A percentile compares a stretch with the other conserved stretches of the same genome.
These are phyloP conservation scores for Echeneis naucrates DNA, from an alignment of 2,797 vertebrate genomes.

Conservation along the genomic window DNA sequence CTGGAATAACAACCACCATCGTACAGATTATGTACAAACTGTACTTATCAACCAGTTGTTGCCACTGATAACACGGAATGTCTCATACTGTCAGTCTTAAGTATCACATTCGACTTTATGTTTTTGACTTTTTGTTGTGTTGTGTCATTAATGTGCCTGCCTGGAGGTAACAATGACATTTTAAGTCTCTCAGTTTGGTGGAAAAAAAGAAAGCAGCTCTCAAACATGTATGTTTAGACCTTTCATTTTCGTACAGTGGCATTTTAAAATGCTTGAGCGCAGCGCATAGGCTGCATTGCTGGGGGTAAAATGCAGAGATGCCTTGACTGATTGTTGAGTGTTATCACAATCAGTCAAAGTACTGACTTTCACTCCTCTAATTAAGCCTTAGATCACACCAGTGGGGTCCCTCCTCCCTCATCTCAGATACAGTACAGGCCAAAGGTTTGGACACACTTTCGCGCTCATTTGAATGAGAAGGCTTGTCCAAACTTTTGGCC, in stretches of 20 bases:
- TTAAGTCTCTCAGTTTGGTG: conserved; percentile 13
- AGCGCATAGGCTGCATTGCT: not conserved
- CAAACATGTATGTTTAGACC: conserved; percentile 24
- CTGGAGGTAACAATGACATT: not conserved
- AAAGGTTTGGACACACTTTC: too few relatives aligned
- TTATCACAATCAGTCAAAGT: not conserved
- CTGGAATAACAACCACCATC: too few relatives aligned
- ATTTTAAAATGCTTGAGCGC: conserved; percentile 39
- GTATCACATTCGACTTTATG: conserved; percentile 53
- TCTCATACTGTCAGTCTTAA: not conserved
- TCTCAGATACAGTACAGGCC: too few relatives aligned
- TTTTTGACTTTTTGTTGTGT: conserved; percentile 52
- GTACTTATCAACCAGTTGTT: too few relatives aligned
- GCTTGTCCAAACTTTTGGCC: too few relatives aligned
- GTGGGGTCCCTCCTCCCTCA: too few relatives aligned
- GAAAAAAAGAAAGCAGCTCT: conserved; percentile 16
- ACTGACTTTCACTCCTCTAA: not conserved
- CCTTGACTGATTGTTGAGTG: too few relatives aligned
- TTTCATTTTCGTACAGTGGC: conserved; percentile 37
- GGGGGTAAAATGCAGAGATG: conserved; percentile 10
- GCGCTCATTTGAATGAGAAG: too few relatives aligned
- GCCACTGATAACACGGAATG: conserved; percentile 11
- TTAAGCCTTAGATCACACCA: not conserved
- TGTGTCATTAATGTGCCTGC: conserved; percentile 14
- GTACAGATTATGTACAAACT: too few relatives aligned